Evolutionary conservation across 1,140 invertebrate species (phyloP), one percentile per base, ranked within the genome.

Genomic region (Oreohelix idahoensis): DNA sequence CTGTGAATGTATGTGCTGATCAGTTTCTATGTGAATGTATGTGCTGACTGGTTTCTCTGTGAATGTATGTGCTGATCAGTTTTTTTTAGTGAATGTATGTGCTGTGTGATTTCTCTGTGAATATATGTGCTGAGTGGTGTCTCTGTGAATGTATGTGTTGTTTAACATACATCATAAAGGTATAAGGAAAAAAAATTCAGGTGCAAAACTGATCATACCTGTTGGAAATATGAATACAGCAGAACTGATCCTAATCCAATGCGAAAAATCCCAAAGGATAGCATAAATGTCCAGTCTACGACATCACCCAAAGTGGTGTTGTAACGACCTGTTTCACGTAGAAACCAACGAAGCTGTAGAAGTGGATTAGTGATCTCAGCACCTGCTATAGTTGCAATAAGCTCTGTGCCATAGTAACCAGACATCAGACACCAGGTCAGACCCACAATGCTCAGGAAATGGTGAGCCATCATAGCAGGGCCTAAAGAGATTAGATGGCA

Each of bases 331-430:
- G 86, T 85, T 36, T 90, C 85, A 42, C 84, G 82, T 15, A 92
- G 86, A 83, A 92, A 93, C 92, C 92, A 93, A 0, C 92, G 88
- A n/a, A 89, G 63, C 85, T 93, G 92, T n/a, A 93, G 87, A 0
- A 93, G 83, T 15, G 92, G 92, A 83, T 93, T 93, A 71, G 90
- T 92, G n/a, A 89, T 80, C 81, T 93, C 92, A n/a, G 89, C 88
- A 13, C 90, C 91, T 71, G 88, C 89, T 38, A 93, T 88, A 5
- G 90, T 89, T 35, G 89, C 91, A 15, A 90, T 84, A 45, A 92
- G 79, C 83, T 93, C 92, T 15, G 90, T 90, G 32, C 92, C 92
- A 69, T 90, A 92, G 20, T 74, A 79, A 32, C 91, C 90, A 15
- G 83, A 38, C 23, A 88, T n/a, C 13, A 90, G 84, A 42, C 83